Percentiles rank a stretch among this genome's conserved stretches.
These are phyloP conservation scores for Poeciliopsis presidionis DNA, from an alignment of 2,797 vertebrate genomes.

Conservation along the genomic window DNA sequence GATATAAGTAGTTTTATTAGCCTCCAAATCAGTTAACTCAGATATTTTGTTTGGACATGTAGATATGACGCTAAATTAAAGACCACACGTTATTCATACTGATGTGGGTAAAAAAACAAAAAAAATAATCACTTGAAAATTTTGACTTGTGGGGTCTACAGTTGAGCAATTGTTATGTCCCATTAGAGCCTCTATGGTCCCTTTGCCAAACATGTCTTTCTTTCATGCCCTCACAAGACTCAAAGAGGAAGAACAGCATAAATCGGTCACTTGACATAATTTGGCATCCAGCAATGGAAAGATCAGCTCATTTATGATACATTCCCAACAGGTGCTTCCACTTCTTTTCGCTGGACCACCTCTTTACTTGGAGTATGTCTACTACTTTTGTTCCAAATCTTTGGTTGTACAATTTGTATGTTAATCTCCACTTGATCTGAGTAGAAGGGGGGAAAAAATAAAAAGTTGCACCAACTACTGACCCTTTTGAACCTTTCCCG, in stretches of 20 bases:
- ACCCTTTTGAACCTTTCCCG: conserved; percentile 12
- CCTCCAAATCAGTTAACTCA: not conserved
- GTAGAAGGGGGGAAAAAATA: not conserved
- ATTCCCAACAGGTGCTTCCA: conserved; percentile 1
- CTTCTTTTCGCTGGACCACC: conserved; percentile 8
- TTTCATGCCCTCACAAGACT: not conserved
- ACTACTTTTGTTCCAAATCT: not conserved
- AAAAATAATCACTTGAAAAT: not conserved
- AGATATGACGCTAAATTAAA: not conserved
- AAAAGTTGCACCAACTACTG: not conserved
- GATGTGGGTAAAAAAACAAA: too few relatives aligned
- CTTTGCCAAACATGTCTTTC: not conserved
- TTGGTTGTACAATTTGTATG: conserved; percentile 2
- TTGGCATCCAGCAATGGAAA: not conserved
- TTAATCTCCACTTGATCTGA: conserved; percentile 12
- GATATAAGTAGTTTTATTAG: not conserved
- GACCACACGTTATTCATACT: not conserved
- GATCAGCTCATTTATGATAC: not conserved
- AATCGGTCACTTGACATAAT: not conserved
- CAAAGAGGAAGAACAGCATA: not conserved
- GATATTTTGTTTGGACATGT: not conserved
- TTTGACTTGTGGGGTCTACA: not conserved
- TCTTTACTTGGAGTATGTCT: conserved; percentile 1
- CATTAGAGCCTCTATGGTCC: not conserved
- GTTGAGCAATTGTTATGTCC: not conserved